phyloP scores from a whole-genome alignment of 2,888 invertebrate genomes.

The Orgyia antiqua region DNA sequence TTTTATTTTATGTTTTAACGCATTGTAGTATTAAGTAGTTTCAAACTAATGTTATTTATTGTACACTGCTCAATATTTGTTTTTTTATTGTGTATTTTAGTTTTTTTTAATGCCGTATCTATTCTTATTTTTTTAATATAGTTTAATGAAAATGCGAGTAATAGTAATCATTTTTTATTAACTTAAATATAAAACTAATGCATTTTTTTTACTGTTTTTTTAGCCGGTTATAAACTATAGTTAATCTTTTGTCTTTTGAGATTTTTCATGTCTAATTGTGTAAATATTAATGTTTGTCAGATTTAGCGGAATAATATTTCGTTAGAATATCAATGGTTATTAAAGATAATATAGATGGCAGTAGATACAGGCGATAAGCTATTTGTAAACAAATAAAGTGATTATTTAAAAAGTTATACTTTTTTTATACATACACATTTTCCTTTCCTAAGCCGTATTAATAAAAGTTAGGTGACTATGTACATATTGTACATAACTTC shows the following conservation, averaged over 20 bases:
- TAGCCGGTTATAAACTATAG: constrained; percentile 4
- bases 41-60: constrained; percentile 48
- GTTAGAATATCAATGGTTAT: constrained; percentile 14
- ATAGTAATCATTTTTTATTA: neutral
- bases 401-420: constrained; percentile 31
- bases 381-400: constrained; percentile 56
- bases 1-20: constrained; percentile 20
- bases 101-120: constrained; percentile 21
- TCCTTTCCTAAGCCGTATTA: too few relatives aligned
- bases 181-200: neutral
- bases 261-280: constrained; percentile 7
- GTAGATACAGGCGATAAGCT: constrained; percentile 46
- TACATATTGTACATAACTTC: too few relatives aligned
- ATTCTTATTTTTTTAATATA: constrained; percentile 10
- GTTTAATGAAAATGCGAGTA: neutral
- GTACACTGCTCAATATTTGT: constrained; percentile 51
- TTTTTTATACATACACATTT: too few relatives aligned
- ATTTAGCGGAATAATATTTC: constrained; percentile 19
- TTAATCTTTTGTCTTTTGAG: constrained; percentile 11
- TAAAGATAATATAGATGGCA: constrained; percentile 31
- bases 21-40: constrained; percentile 45
- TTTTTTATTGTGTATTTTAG: constrained; percentile 25
- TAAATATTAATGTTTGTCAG: constrained; percentile 13
- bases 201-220: neutral
- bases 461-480: too few relatives aligned